Base-by-base conservation (phyloP, 2,888 invertebrate genomes). In the Caenorhabditis afra region DNA sequence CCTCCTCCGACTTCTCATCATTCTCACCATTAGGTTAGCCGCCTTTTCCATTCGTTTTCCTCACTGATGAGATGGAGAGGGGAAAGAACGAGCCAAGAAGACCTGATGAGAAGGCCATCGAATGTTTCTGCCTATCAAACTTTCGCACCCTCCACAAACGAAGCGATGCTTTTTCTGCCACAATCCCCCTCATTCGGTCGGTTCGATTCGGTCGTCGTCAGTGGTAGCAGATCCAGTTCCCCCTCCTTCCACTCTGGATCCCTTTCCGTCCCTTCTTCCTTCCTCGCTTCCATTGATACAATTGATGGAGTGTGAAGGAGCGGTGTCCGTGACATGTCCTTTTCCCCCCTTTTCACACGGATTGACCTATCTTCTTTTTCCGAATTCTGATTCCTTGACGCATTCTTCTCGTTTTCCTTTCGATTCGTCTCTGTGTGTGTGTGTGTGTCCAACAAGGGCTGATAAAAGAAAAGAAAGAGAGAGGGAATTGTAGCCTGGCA, bases 231-330 rank as follows among this genome's bases (percentile, higher is more conserved):
- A 65, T 70, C 68, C 68, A 67, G 61, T 67, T 71, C 57, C 47
- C 14, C 41, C 35, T 37, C 20, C 74, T 45, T n/a, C 50, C 59
- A 53, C 66, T 61, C 52, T 37, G 29, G 29, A 29, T 29, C 29
- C 29, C 29, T 29, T 29, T 29, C 29, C 3, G n/a, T 18, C 12
- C 57, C 12, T 29, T 61, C 62, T 62, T 67, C 57, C 55, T 62
- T 62, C 66, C 47, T 53, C 57, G 50, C 37, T 59, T 62, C 58
- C 37, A 47, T 64, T 71, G 71, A 64, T 62, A 71, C 67, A 74
- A 59, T 64, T 73, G 70, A 70, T 70, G 70, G 61, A 70, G 70
- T 70, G 70, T 70, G 70, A 70, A 70, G 59, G 47, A 18, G n/a
- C 18, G 35, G n/a, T 41, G 52, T 68, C 59, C 50, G 41, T 16